A percentile compares a stretch with the other conserved stretches of the same genome.
Conservation (phyloP, 2,888 invertebrate genomes). For the Merodon equestris region DNA sequence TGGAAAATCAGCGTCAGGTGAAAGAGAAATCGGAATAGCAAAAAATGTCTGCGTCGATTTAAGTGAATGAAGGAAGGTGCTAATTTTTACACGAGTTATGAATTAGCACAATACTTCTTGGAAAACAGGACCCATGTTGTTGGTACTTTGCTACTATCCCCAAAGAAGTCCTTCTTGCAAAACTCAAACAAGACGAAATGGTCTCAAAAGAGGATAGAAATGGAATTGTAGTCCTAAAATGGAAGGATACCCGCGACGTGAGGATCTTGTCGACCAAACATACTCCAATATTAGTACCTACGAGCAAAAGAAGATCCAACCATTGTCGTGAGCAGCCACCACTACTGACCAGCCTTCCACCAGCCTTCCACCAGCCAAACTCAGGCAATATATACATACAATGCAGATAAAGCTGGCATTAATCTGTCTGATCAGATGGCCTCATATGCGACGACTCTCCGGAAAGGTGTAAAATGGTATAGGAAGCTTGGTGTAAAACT, state of each 20-base stretch:
- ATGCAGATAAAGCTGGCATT: slow-evolving; percentile 15
- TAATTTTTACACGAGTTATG: slow-evolving; percentile 30
- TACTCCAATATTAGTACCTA: slow-evolving; percentile 14
- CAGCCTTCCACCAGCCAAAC: not conserved
- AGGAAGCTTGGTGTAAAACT: not conserved
- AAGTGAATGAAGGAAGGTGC: slow-evolving; percentile 2
- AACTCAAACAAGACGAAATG: slow-evolving; percentile 65
- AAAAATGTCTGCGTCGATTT: slow-evolving; percentile 19
- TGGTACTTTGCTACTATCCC: slow-evolving; percentile 43
- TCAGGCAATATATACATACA: not conserved
- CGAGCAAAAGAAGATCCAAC: slow-evolving; percentile 10
- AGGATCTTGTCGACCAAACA: slow-evolving; percentile 72
- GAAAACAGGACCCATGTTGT: slow-evolving; percentile 31
- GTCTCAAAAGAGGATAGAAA: slow-evolving; percentile 71
- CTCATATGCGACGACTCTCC: slow-evolving; percentile 2
- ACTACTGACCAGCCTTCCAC: not conserved
- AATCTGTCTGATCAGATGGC: slow-evolving; percentile 12
- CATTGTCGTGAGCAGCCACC: not conserved
- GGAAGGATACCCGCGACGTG: slow-evolving; percentile 73
- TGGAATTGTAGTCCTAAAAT: slow-evolving; percentile 73
- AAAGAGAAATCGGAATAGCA: slow-evolving; percentile 35
- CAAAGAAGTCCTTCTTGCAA: slow-evolving; percentile 43
- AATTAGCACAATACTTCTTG: slow-evolving; percentile 27
- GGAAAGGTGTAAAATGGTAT: slow-evolving; percentile 6
- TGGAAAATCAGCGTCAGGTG: slow-evolving; percentile 37